Conservation (phyloP, 2,888 invertebrate genomes). For the Hybos culiciformis region DNA sequence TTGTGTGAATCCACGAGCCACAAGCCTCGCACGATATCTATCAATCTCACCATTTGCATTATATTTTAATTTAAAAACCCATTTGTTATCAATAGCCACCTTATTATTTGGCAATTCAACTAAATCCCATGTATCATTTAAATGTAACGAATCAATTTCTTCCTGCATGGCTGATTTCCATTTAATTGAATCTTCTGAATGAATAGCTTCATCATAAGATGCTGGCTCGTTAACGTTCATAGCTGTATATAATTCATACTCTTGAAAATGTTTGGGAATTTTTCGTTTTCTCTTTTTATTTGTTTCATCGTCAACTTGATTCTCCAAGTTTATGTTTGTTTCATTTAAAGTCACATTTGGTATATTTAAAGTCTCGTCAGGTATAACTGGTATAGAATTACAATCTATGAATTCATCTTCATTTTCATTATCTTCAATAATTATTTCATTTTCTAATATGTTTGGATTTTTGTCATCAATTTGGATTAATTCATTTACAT, state of each 20-base stretch:
- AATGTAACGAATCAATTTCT: slow-evolving; percentile 12
- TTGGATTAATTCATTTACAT: background rate
- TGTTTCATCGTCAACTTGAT: background rate
- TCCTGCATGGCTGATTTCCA: slow-evolving; percentile 13
- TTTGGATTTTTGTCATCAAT: background rate
- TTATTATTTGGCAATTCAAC: slow-evolving; percentile 9
- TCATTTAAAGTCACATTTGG: too few species aligned
- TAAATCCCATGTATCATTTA: slow-evolving; percentile 14
- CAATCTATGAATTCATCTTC: background rate
- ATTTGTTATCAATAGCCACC: slow-evolving; percentile 15
- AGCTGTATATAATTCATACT: background rate
- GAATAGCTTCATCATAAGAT: slow-evolving; percentile 10
- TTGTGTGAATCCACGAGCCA: slow-evolving; percentile 15
- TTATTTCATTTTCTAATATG: slow-evolving; percentile 7
- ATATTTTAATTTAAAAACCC: slow-evolving; percentile 19
- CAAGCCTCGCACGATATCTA: slow-evolving; percentile 13
- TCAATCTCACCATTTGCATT: slow-evolving; percentile 13
- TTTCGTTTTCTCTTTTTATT: background rate
- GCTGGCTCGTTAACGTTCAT: slow-evolving; percentile 4
- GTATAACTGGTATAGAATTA: background rate
- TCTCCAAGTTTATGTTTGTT: too few species aligned
- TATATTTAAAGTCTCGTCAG: too few species aligned
- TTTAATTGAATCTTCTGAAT: slow-evolving; percentile 2
- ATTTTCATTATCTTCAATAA: slow-evolving; percentile 2
- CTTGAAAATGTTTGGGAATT: background rate